Base-by-base conservation (phyloP, 1,140 invertebrate genomes). In the Dryas iulia region DNA sequence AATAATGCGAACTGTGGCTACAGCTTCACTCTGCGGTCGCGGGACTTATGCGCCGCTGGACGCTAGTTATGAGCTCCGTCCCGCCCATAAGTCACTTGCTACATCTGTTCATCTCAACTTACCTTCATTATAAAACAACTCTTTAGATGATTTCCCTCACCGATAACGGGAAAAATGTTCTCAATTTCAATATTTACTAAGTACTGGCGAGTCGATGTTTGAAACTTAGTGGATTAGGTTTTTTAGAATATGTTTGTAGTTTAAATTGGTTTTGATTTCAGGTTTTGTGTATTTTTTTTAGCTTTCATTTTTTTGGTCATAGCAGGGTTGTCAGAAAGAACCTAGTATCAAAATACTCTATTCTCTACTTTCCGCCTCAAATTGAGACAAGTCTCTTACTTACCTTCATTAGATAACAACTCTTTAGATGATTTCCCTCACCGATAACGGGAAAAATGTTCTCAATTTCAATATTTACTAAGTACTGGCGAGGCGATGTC, bases 31-130 rank as follows among this genome's bases (percentile, higher is more conserved):
- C 66, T 87, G 83, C 79, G 83, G 83, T 82, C 74, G 67, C 79
- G 73, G 74, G 81, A 87, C 84, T 87, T 89, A 89, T 87, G 83
- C 75, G 72, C 78, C 77, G 76, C 72, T 78, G 83, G 77, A 80
- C 82, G 66, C 59, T 87, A 89, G 86, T 89, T 89, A 89, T 89
- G 83, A 86, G 74, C 82, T 73, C 39, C 69, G 71, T 64, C 63
- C 77, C 78, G 70, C 47, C 66, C 76, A 82, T 85, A 84, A 83
- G 74, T 87, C 79, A 86, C 77, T 69, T 59, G 65, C 58, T 76
- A 83, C 81, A 82, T 83, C 80, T 83, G 77, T 82, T 82, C 75
- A 81, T 76, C 73, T 62, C 66, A 70, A 76, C 73, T 73, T 70
- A 74, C 74, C 75, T 79, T 79, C 75, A 73, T 79, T 83, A 79